Evolutionary conservation across 2,113 vertebrate genomes (phyloP), one percentile per base, ranked within the genome.

Genomic region (Condylura cristata): DNA sequence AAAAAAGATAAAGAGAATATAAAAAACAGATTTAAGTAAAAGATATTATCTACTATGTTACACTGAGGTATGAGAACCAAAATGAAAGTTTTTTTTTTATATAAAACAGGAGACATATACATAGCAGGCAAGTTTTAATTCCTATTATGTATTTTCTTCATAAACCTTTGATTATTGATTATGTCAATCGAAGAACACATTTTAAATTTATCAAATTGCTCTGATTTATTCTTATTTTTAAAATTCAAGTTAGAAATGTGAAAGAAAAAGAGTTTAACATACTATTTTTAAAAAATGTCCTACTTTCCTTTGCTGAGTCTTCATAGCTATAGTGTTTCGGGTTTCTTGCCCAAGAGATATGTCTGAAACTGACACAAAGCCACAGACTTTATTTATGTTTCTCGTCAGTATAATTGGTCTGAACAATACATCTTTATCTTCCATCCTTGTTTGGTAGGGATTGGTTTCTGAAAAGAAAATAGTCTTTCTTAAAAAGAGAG

Each of bases 311-410:
- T 51, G 22, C 37, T 83, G 39, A 82, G 61, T 24, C 0, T 8
- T 96, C 0, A 2, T 46, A 88, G 5, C 11, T 60, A 6, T 91
- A 60, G 1, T 76, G 8, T 44, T 87, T 95, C 3, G 41, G 60
- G 26, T 46, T 46, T 86, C 12, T 7, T 13, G 30, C 30, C 28
- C 89, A 80, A 93, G 86, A 94, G 17, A 48, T 11, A 75, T 95
- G n/a, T 96, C 41, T 70, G 90, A 94, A 95, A 91, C 16, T 94
- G 87, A 93, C 87, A 96, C 71, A 93, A 91, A 75, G 5, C 48
- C 75, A 48, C 39, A 91, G 81, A 39, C 6, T 92, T 92, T 97
- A 96, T 96, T 97, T 97, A 96, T 92, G 44, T 96, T 94, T 93
- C 20, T 75, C 24, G 37, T 96, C 72, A 75, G 20, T 79, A 24